phyloP scores from a whole-genome alignment of 2,888 invertebrate species.

The Melanostoma mellinum region DNA sequence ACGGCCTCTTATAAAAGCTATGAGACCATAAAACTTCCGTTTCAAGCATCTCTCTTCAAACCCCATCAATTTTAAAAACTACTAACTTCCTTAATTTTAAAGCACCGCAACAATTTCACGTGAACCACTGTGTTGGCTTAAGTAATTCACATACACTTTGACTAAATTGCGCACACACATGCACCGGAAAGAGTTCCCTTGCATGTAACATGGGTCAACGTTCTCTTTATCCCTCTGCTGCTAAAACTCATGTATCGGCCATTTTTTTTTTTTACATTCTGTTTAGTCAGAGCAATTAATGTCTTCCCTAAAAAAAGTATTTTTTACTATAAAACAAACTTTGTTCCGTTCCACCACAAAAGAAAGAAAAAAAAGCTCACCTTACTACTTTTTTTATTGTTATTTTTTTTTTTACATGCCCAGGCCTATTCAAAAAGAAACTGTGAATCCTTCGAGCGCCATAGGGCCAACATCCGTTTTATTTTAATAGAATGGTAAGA shows the following conservation, averaged over 20 bases:
- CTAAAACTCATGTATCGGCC: conserved; percentile 34
- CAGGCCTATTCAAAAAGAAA: conserved; percentile 44
- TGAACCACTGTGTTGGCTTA: conserved; percentile 20
- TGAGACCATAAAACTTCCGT: too few species aligned
- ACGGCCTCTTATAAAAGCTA: too few species aligned
- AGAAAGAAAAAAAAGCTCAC: conserved; percentile 1
- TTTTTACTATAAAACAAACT: conserved; percentile 40
- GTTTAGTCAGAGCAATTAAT: conserved; percentile 61
- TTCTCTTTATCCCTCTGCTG: neutral
- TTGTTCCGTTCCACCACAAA: conserved; percentile 30
- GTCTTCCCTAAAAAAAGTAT: conserved; percentile 12
- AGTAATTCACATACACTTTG: conserved; percentile 35
- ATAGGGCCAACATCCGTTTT: conserved; percentile 56
- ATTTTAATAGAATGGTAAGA: conserved; percentile 21
- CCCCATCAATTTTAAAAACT: conserved; percentile 15
- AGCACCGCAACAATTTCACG: conserved; percentile 14
- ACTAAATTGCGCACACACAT: conserved; percentile 8
- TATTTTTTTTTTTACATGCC: conserved; percentile 42
- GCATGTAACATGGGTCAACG: conserved; percentile 20
- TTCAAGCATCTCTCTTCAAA: too few species aligned
- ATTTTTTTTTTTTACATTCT: conserved; percentile 52
- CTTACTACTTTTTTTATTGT: conserved; percentile 33
- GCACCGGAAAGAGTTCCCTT: neutral
- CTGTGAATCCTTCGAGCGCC: conserved; percentile 58
- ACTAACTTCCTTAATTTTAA: conserved; percentile 1